These are phyloP conservation scores for Tortricodes alternella DNA, from an alignment of 2,888 invertebrate genomes.

Conservation along the genomic window DNA sequence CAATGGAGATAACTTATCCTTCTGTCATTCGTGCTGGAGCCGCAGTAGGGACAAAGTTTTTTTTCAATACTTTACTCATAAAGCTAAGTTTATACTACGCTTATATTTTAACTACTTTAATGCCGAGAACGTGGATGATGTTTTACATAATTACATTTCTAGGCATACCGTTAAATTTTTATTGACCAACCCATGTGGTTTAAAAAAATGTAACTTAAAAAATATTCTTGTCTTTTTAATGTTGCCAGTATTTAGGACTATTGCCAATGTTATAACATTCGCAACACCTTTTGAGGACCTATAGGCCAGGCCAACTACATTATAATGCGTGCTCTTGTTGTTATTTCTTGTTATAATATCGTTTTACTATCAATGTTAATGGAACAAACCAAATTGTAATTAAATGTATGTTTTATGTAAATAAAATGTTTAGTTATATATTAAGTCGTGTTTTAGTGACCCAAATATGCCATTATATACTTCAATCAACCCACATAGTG, in stretches of 20 bases:
- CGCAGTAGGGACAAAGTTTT: too few species aligned
- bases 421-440: constrained; percentile 16
- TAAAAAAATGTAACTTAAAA: not conserved
- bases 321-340: too few species aligned
- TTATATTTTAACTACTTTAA: constrained; percentile 14
- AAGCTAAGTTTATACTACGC: constrained; percentile 23
- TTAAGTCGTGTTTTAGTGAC: not conserved
- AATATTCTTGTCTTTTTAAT: not conserved
- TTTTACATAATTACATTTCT: not conserved
- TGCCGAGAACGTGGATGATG: not conserved
- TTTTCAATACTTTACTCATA: not conserved
- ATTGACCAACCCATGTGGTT: not conserved
- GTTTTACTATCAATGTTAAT: constrained; percentile 8
- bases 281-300: too few species aligned
- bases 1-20: too few species aligned
- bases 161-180: not conserved
- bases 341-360: not conserved
- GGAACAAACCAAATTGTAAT: constrained; percentile 19
- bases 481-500: too few species aligned
- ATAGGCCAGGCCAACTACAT: too few species aligned
- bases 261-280: constrained; percentile 16
- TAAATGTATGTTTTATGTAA: constrained; percentile 12
- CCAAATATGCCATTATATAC: not conserved
- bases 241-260: too few species aligned
- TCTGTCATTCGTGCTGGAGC: too few species aligned